phyloP scores from a whole-genome alignment of 2,113 vertebrate genomes.

The Rynchops niger region DNA sequence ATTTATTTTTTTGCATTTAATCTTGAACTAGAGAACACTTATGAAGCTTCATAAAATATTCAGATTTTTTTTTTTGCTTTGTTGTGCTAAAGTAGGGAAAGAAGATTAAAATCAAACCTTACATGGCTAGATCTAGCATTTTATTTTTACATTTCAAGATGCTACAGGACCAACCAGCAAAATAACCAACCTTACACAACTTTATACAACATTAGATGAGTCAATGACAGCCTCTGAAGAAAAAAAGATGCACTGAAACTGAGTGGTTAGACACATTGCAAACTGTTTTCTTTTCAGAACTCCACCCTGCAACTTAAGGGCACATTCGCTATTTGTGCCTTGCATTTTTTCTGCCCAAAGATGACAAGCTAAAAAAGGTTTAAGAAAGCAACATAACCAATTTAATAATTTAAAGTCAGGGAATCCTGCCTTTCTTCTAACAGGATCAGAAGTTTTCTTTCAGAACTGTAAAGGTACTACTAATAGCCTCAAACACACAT shows the following conservation, averaged over 20 bases:
- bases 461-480: background rate
- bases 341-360: background rate
- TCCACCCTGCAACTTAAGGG: accelerated
- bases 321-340: background rate
- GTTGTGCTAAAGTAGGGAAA: background rate
- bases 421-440: background rate
- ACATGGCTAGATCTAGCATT: background rate
- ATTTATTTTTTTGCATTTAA: background rate
- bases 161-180: background rate
- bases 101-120: background rate
- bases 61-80: background rate
- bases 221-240: background rate
- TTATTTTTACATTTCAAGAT: background rate
- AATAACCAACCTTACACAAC: background rate
- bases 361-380: background rate
- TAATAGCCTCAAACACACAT: background rate
- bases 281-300: background rate
- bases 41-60: background rate
- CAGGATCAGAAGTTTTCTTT: background rate
- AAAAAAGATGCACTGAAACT: background rate
- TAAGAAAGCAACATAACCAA: background rate
- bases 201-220: background rate
- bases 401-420: background rate
- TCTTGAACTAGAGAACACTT: background rate
- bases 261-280: background rate